A percentile compares a stretch with the other conserved stretches of the same genome.
phyloP scores from a whole-genome alignment of 2,113 vertebrate species.

The Nesoenas mayeri region DNA sequence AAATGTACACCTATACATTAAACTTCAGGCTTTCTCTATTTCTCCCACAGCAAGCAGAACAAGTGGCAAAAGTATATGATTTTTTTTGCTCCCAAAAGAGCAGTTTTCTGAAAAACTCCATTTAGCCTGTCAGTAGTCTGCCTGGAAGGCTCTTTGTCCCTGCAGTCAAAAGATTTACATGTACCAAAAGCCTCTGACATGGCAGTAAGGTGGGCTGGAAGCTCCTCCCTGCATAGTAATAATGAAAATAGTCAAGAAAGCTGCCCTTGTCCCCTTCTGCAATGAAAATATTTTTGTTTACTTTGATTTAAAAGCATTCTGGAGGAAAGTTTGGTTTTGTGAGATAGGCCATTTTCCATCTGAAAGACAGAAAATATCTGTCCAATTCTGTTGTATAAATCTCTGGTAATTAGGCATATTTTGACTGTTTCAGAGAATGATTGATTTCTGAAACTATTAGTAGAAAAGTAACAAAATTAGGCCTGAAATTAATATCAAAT shows the following conservation, averaged over 20 bases:
- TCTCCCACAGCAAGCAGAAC: not conserved
- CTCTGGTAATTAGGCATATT: not conserved
- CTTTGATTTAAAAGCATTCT: not conserved
- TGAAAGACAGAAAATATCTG: not conserved
- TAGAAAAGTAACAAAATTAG: not conserved
- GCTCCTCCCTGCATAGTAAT: not conserved
- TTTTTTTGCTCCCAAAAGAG: rapidly evolving
- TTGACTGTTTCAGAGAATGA: not conserved
- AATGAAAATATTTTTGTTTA: not conserved
- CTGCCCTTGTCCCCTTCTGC: not conserved
- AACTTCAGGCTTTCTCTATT: not conserved
- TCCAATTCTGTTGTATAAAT: not conserved
- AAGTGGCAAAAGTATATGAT: not conserved
- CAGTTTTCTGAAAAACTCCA: not conserved
- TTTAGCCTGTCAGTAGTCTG: not conserved
- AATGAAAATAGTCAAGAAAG: not conserved
- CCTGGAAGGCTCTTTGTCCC: not conserved
- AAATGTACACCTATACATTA: not conserved
- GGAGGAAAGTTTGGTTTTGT: not conserved
- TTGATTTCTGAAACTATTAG: not conserved
- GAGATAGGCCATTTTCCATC: not conserved
- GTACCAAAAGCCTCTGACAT: not conserved
- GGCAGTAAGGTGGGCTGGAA: not conserved
- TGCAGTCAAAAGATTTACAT: not conserved
- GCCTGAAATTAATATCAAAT: not conserved